Evolutionary conservation across 2,888 invertebrate species (phyloP).

Genomic region (Strigamia maritima): DNA sequence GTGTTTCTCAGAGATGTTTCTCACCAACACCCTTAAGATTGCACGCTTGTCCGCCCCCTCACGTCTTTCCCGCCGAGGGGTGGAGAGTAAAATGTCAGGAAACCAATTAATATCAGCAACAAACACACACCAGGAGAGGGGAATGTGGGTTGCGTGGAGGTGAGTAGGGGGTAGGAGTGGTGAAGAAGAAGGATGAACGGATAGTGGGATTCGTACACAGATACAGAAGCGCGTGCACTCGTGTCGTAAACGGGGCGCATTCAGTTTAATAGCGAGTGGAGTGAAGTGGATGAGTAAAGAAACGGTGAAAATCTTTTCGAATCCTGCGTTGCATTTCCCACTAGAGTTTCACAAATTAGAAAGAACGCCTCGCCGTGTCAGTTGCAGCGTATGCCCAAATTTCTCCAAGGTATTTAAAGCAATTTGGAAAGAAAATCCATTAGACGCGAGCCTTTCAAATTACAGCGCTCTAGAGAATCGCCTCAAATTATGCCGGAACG

Average conservation of each 20-base stretch:
- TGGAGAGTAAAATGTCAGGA: conserved; percentile 20
- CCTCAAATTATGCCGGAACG: conserved; percentile 31
- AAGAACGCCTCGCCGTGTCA: conserved; percentile 28
- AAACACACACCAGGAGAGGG: background rate
- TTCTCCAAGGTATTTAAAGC: conserved; percentile 35
- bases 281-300: conserved; percentile 13
- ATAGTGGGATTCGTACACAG: background rate
- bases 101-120: conserved; percentile 19
- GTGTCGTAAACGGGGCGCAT: conserved; percentile 18
- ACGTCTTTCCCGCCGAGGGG: conserved; percentile 19
- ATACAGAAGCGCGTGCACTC: conserved; percentile 21
- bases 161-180: background rate
- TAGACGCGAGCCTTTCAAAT: conserved; percentile 9
- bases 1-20: background rate
- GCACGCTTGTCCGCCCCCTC: conserved; percentile 23
- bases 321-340: conserved; percentile 23
- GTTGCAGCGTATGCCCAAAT: conserved; percentile 28
- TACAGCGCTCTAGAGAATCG: conserved; percentile 33
- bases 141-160: background rate
- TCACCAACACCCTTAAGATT: conserved; percentile 8
- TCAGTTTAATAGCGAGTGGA: conserved; percentile 6
- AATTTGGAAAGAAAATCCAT: conserved; percentile 36
- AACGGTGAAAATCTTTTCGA: conserved; percentile 12
- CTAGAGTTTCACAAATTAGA: conserved; percentile 34
- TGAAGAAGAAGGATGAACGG: background rate